Evolutionary conservation across 2,888 invertebrate genomes (phyloP), one percentile per base, ranked within the genome.

Genomic region (Spodoptera exigua): DNA sequence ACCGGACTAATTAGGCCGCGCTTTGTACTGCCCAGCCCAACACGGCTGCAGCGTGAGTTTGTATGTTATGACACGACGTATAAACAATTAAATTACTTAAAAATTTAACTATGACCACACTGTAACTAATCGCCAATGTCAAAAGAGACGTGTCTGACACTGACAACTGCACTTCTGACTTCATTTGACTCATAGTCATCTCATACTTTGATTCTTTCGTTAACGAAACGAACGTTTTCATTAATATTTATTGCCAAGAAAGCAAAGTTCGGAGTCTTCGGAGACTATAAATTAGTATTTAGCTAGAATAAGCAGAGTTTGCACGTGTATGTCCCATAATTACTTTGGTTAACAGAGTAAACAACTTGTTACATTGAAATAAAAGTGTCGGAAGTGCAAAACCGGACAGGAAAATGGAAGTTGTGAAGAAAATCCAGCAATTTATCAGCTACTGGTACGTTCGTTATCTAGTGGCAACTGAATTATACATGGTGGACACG

Each of bases 401-500:
- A 46, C 12, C 16, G 45, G 48, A 53, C 18, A 14, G 40, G 34
- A 62, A 67, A 71, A 86, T 86, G 86, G 84, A 86, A 44, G 32
- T 79, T 11, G 3, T 93, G 1, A 89, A 90, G 77, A 93, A 84
- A 70, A 65, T 94, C 4, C 82, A 85, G 62, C 83, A 94, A 39
- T 95, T 95, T 65, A 43, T 96, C 32, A 89, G 85, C 37, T 94
- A 95, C 67, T 96, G 95, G 95, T 96, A 96, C 76, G 87, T 95
- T 40, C 90, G 96, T 63, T 96, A 96, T 74, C 88, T 93, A 48
- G 81, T 96, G 63, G 95, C 94, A 1, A 96, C 95, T 0, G 96
- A 96, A 76, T 79, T 96, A 17, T 96, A 96, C 76, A 96, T 96
- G 95, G 95, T 96, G 14, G 96, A 96, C 71, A 93, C 93, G 45